These are phyloP conservation scores for Coreius guichenoti DNA, from an alignment of 2,797 vertebrate species.

Conservation along the genomic window DNA sequence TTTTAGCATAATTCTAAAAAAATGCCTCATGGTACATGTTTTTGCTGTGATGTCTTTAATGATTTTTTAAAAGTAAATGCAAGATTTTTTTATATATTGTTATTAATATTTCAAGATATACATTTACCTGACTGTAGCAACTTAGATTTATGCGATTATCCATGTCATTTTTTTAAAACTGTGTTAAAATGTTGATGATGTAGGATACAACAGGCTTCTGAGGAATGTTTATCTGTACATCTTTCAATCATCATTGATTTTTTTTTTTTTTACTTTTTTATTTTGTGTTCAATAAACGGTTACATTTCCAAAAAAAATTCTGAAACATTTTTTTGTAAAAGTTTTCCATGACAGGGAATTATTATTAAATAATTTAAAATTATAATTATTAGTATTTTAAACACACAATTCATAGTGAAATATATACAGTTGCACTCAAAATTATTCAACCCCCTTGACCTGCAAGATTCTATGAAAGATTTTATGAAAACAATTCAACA, in stretches of 20 bases:
- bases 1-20: not conserved
- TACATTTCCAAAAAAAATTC: not conserved
- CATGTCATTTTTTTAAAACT: not conserved
- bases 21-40: not conserved
- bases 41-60: not conserved
- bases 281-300: not conserved
- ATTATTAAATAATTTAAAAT: not conserved
- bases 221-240: not conserved
- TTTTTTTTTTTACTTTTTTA: too few relatives aligned
- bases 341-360: not conserved
- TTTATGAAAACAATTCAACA: too few relatives aligned
- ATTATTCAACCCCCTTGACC: too few relatives aligned
- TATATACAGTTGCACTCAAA: not conserved
- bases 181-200: not conserved
- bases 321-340: not conserved
- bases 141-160: not conserved
- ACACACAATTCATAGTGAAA: not conserved
- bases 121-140: not conserved
- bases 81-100: not conserved
- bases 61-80: not conserved
- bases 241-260: not conserved
- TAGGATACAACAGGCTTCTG: not conserved
- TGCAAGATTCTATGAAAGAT: too few relatives aligned
- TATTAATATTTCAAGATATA: not conserved
- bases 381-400: not conserved